These are phyloP conservation scores for Danio jaintianensis DNA, from an alignment of 2,797 vertebrate genomes.

Conservation along the genomic window DNA sequence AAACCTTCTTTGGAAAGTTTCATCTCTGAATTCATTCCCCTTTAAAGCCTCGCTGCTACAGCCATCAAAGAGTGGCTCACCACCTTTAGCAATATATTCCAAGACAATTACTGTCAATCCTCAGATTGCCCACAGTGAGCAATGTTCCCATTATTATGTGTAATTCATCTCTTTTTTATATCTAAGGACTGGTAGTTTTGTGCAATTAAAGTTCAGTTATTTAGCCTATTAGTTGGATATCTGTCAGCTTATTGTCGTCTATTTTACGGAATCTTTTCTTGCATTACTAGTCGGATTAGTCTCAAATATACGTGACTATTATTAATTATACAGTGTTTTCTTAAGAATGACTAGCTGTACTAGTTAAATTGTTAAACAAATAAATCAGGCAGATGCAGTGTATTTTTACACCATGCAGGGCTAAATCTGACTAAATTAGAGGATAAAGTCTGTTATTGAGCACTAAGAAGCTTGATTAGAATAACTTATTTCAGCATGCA, in stretches of 20 bases:
- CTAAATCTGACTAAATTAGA: neutral
- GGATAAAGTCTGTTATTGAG: neutral
- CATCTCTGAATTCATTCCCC: neutral
- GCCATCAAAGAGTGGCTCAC: neutral
- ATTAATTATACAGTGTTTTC: neutral
- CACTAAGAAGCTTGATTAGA: neutral
- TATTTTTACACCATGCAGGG: neutral
- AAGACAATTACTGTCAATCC: conserved; percentile 33
- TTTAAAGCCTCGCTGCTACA: neutral
- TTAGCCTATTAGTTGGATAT: conserved; percentile 9
- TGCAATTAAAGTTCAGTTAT: conserved; percentile 24
- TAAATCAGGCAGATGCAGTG: neutral
- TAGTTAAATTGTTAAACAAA: neutral
- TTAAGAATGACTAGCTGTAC: neutral
- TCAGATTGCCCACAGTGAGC: neutral
- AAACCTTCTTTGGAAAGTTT: neutral
- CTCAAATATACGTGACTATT: neutral
- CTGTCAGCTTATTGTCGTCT: neutral
- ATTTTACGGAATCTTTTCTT: neutral
- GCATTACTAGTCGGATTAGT: neutral
- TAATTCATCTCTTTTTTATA: neutral
- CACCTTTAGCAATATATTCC: conserved; percentile 7
- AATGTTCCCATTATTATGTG: conserved; percentile 3
- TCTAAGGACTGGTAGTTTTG: neutral
- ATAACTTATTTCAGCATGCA: neutral